phyloP scores from a whole-genome alignment of 2,113 vertebrate species.

The Clarias batrachus region DNA sequence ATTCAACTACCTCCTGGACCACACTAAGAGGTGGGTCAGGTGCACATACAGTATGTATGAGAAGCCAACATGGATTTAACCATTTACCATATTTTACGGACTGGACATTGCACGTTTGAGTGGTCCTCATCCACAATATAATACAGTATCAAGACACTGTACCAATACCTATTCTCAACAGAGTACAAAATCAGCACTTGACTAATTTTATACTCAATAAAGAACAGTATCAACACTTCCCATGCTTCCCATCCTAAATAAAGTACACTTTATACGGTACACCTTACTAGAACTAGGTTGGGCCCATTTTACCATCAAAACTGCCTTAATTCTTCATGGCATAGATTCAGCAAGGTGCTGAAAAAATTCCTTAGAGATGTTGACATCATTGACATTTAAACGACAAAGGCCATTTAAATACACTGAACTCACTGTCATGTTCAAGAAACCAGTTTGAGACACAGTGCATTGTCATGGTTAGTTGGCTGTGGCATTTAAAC shows the following conservation, averaged over 20 bases:
- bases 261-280: no score
- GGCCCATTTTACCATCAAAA: no score
- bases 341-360: no score
- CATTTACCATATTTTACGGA: background rate
- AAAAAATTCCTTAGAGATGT: no score
- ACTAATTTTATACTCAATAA: background rate
- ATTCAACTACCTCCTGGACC: background rate
- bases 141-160: background rate
- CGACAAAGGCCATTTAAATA: no score
- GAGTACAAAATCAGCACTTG: background rate
- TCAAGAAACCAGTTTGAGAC: no score
- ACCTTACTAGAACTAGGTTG: no score
- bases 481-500: no score
- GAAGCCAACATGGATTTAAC: background rate
- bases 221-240: background rate
- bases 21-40: background rate
- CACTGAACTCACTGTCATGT: no score
- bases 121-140: background rate
- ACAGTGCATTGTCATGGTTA: no score
- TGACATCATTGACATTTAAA: no score
- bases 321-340: no score
- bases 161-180: background rate
- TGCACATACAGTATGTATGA: background rate
- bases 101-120: background rate
- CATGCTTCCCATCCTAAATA: background rate